A percentile compares a stretch with the other conserved stretches of the same genome.
Evolutionary conservation across 2,888 invertebrate genomes (phyloP).

Genomic region (Protophormia terraenovae): DNA sequence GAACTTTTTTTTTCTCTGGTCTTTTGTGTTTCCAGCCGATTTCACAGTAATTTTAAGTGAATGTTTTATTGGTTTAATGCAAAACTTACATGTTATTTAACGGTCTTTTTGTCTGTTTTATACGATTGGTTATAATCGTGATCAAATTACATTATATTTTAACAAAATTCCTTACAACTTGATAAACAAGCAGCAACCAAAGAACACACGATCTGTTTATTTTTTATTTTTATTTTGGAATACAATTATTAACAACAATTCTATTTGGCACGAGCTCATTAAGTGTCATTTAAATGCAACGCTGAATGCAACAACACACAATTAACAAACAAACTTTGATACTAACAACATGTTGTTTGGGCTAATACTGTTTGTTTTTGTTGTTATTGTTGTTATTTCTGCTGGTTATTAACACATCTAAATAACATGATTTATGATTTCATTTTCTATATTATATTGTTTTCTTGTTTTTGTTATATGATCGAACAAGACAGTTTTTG

Average conservation of each 20-base stretch:
- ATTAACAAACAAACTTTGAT: background rate
- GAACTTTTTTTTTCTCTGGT: background rate
- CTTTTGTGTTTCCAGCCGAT: background rate
- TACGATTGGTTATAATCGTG: slow-evolving; percentile 52
- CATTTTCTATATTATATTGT: slow-evolving; percentile 39
- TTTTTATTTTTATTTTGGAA: background rate
- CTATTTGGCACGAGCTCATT: slow-evolving; percentile 79
- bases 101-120: background rate
- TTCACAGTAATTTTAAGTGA: background rate
- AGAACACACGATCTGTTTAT: slow-evolving; percentile 63
- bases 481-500: slow-evolving; percentile 37
- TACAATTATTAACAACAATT: slow-evolving; percentile 69
- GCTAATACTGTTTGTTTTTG: slow-evolving; percentile 33
- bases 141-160: slow-evolving; percentile 37
- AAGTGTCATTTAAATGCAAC: slow-evolving; percentile 79
- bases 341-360: slow-evolving; percentile 30
- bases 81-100: slow-evolving; percentile 28
- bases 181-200: slow-evolving; percentile 43
- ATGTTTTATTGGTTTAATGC: background rate
- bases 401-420: slow-evolving; percentile 58
- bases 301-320: slow-evolving; percentile 31
- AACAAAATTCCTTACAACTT: slow-evolving; percentile 63
- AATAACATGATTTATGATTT: slow-evolving; percentile 61
- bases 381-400: slow-evolving; percentile 45
- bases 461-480: slow-evolving; percentile 30